Base-by-base conservation (phyloP, 2,888 invertebrate species). In the Masnerella sp. region DNA sequence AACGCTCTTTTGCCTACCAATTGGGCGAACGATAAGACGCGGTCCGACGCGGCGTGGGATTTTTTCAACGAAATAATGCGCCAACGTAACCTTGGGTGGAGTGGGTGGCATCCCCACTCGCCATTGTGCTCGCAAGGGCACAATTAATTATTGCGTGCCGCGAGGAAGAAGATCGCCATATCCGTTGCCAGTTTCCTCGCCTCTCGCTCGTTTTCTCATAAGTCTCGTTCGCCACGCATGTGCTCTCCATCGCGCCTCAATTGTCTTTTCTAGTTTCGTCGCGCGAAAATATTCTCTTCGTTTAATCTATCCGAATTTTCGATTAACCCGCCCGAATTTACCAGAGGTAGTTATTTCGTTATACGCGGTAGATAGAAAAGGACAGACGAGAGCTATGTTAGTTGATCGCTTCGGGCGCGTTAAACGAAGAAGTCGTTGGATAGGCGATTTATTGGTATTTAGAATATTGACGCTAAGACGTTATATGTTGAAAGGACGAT, bases 81-180 rank as follows among this genome's bases (percentile, higher is more conserved):
- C 62, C 54, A 58, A 49, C 45, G 64, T 70, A 32, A 58, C 40
- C 51, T 65, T 59, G 47, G 49, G 36, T 61, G 51, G 64, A 56
- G 71, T 68, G 68, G 65, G 67, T 45, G 75, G 74, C 65, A 74
- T 65, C 76, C 59, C 76, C 64, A 74, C 70, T 47, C 69, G 64
- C 76, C 78, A 83, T 84, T 83, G 84, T 83, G 78, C 79, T 81
- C 78, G 80, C 80, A 77, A 79, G 82, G 80, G 76, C 74, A 80
- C 84, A 83, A 85, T 85, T 85, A 85, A 85, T 85, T 85, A 85
- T 84, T 82, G 82, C 81, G 80, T 81, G 81, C 81, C 78, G 77
- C 79, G 78, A 81, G 81, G 77, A 77, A 80, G 75, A 69, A 78
- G 81, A 81, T 83, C 81, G 82, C 83, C 83, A 81, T 82, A 82